These are phyloP conservation scores for Sebastes trivittatus DNA, from an alignment of 2,797 vertebrate genomes.

Conservation along the genomic window DNA sequence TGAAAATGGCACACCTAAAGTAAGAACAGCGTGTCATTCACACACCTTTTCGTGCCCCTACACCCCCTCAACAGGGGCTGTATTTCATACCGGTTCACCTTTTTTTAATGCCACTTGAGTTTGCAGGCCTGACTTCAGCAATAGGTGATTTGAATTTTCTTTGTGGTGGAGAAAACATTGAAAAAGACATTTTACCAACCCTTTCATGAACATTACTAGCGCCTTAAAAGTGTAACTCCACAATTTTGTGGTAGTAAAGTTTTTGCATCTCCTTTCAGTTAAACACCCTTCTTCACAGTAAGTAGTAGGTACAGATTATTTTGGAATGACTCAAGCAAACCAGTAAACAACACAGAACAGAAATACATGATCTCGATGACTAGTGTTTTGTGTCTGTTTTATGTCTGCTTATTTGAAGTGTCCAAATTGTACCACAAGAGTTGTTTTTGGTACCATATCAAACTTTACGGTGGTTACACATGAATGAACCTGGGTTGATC, in stretches of 20 bases:
- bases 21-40: too few species aligned
- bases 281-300: neutral
- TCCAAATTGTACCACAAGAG: constrained; percentile 14
- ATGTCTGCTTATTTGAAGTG: constrained; percentile 9
- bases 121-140: neutral
- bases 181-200: neutral
- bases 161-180: neutral
- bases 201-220: neutral
- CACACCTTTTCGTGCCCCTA: too few species aligned
- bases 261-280: neutral
- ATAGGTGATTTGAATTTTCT: neutral
- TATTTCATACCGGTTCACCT: accelerated
- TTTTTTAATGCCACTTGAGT: too few species aligned
- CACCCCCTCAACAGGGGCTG: neutral
- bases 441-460: constrained; percentile 18
- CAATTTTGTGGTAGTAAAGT: neutral
- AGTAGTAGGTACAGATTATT: constrained; percentile 5
- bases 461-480: neutral
- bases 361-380: neutral
- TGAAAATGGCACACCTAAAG: too few species aligned
- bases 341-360: constrained; percentile 17
- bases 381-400: neutral
- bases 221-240: neutral
- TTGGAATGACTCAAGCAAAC: neutral
- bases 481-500: constrained; percentile 11